Conservation (phyloP, 1,140 invertebrate genomes). For the Himalopsyche phryganea region DNA sequence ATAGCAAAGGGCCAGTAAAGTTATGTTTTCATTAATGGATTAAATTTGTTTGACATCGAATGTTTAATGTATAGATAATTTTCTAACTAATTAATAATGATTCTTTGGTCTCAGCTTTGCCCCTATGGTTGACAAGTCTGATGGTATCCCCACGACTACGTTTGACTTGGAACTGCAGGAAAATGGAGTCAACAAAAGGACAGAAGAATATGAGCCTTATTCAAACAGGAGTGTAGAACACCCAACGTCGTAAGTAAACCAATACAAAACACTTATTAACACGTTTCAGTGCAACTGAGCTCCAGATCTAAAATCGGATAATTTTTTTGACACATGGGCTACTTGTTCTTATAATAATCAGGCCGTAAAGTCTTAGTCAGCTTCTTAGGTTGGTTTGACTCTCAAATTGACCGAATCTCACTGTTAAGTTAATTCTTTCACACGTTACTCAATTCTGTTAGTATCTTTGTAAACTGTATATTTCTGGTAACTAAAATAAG, state of each 20-base stretch:
- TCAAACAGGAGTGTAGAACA: conserved; percentile 47
- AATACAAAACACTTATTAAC: background rate
- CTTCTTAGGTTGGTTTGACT: background rate
- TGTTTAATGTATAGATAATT: too few relatives aligned
- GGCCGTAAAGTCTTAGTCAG: background rate
- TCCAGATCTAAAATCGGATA: background rate
- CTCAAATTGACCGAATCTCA: background rate
- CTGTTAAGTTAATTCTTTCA: background rate
- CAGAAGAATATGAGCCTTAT: conserved; percentile 48
- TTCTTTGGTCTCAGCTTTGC: background rate
- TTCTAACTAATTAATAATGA: background rate
- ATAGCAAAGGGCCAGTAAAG: too few relatives aligned
- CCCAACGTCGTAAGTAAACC: conserved; percentile 47
- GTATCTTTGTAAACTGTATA: too few relatives aligned
- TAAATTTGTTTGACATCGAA: too few relatives aligned
- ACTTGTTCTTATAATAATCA: background rate
- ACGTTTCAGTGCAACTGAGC: background rate
- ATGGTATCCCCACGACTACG: background rate
- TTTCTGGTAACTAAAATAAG: too few relatives aligned
- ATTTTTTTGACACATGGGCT: background rate
- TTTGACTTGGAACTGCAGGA: background rate
- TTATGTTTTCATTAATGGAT: too few relatives aligned
- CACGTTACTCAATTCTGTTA: too few relatives aligned
- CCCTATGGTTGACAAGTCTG: background rate
- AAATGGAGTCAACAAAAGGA: background rate